Evolutionary conservation across 2,888 invertebrate species (phyloP), one percentile per base, ranked within the genome.

Genomic region (Sesamia inferens): DNA sequence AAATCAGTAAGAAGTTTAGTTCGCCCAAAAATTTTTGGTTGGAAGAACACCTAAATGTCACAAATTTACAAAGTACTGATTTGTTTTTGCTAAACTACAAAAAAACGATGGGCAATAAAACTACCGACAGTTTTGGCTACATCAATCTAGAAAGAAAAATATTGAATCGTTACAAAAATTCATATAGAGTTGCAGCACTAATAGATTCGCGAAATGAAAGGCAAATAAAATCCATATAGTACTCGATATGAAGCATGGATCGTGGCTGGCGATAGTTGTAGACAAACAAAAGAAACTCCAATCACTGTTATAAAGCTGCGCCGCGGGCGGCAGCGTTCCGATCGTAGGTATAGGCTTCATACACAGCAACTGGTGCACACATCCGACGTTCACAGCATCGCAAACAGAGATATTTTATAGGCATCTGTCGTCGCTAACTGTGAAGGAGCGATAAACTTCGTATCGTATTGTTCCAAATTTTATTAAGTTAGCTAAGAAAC

Each of bases 231-330:
- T 63, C 31, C 14, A 31, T 31, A 67, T 16, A 65, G 44, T 55
- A 54, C 13, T 71, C 66, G 62, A 67, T 74, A 76, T 71, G 44
- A 42, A 54, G 57, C 66, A 48, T 71, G 68, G 78, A 86, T 82
- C 71, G 44, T n/a, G 78, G 74, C 42, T 58, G 24, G 24, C 59
- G 75, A 78, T 78, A 68, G 67, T 64, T 74, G 68, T 63, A 61
- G 62, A 66, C 77, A 82, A 88, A 87, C 86, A 90, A 88, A 85
- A 85, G 84, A 85, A 44, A 82, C 44, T 85, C 63, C 76, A 85
- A 87, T 84, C 85, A 84, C 69, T 69, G 76, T 65, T 76, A 59
- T 68, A 79, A 84, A 78, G 79, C 77, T 73, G 61, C 71, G 69
- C 14, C 57, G 19, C 74, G 74, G 81, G 71, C 73, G 61, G 59